These are phyloP conservation scores for Allolobophora icterica DNA, from an alignment of 2,888 invertebrate species.

Conservation along the genomic window DNA sequence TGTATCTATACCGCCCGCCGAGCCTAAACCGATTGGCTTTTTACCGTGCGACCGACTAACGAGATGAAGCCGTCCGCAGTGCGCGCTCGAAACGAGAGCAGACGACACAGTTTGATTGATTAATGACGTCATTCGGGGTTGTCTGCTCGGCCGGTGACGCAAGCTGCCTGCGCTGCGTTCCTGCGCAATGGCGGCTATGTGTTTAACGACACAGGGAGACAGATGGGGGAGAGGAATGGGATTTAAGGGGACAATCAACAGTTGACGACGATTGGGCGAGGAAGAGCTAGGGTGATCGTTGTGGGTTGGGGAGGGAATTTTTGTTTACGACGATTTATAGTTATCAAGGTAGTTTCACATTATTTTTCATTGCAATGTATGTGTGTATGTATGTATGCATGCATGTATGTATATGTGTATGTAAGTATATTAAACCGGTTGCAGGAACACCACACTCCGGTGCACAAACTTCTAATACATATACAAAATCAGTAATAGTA, in stretches of 20 bases:
- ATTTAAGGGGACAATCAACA: too few relatives aligned
- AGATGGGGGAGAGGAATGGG: too few relatives aligned
- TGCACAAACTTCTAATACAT: too few relatives aligned
- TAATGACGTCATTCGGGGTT: neutral
- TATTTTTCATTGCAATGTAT: neutral
- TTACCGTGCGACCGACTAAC: neutral
- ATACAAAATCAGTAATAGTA: too few relatives aligned
- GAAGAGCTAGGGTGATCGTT: too few relatives aligned
- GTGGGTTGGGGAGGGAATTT: too few relatives aligned
- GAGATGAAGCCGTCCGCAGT: neutral
- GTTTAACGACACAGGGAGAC: too few relatives aligned
- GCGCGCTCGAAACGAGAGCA: neutral
- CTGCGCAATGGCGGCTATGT: too few relatives aligned
- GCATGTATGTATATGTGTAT: neutral
- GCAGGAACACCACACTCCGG: too few relatives aligned
- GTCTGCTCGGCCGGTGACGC: neutral
- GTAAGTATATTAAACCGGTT: neutral
- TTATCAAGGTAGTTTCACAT: neutral
- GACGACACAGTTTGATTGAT: neutral
- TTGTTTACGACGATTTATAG: too few relatives aligned
- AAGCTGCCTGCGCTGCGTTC: too few relatives aligned
- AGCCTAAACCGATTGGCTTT: neutral
- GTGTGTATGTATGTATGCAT: neutral
- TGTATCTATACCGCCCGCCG: neutral
- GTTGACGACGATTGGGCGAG: too few relatives aligned